Conservation (phyloP, 2,888 invertebrate genomes). For the Pristionchus mayeri region DNA sequence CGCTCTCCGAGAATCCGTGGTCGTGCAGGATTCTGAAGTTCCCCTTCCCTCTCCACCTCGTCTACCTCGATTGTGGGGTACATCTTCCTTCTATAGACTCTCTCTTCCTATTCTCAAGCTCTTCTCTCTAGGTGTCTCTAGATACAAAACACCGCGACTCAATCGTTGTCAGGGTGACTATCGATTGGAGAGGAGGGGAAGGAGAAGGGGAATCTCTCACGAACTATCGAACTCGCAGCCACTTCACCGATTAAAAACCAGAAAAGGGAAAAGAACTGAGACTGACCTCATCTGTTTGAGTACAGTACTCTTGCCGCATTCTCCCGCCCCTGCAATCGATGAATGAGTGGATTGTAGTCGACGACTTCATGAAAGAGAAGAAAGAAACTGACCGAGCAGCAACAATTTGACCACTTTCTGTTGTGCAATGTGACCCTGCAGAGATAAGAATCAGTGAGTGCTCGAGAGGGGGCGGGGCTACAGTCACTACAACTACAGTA, state of each 20-base stretch:
- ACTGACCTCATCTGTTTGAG: constrained; percentile 69
- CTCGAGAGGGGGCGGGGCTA: not conserved
- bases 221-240: not conserved
- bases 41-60: too few relatives aligned
- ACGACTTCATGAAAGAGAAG: not conserved
- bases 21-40: constrained; percentile 87
- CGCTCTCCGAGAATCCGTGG: constrained; percentile 90
- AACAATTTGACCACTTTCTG: constrained; percentile 71
- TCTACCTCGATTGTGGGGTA: not conserved
- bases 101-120: not conserved
- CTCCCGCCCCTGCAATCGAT: constrained; percentile 61
- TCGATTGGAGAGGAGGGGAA: not conserved
- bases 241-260: not conserved
- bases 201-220: not conserved
- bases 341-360: not conserved
- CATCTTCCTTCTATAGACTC: not conserved
- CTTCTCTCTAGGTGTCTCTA: not conserved
- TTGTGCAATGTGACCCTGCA: constrained; percentile 62
- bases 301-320: constrained; percentile 70
- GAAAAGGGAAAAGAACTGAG: not conserved
- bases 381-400: constrained; percentile 59
- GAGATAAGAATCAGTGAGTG: constrained; percentile 3
- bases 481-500: not conserved
- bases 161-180: not conserved
- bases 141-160: not conserved